Base-by-base conservation (phyloP, 2,888 invertebrate species). In the Scelioninae gen. 1 region DNA sequence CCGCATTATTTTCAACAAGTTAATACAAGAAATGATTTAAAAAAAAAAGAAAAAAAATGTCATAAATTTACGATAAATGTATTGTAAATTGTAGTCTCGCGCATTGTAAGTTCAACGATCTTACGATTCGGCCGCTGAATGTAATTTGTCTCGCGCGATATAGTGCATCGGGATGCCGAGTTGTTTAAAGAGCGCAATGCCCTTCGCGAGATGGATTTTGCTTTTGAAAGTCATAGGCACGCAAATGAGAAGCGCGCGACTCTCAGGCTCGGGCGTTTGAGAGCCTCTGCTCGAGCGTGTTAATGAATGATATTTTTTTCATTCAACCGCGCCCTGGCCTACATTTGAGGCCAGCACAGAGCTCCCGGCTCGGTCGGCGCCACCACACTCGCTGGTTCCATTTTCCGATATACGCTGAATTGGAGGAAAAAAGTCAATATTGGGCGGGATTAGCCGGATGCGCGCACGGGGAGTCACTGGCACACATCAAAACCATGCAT, bases 271-370 rank as follows among this genome's bases (percentile, higher is more conserved):
- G 60, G n/a, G 15, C 65, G 78, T 84, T 86, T 88, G 89, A 89
- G 89, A 88, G 87, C 89, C 89, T 77, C 89, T 89, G 88, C 86
- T 80, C 85, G 86, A 87, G 88, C 90, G 89, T 87, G 89, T 89
- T 91, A 91, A 91, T 91, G 90, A 90, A 91, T 90, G 89, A 90
- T 90, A 90, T 90, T 90, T 91, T 90, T 89, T 90, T 90, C 91
- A 91, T 91, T 91, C 90, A 91, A 88, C 89, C 89, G 89, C 89
- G 88, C 90, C 90, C 90, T 90, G 90, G 88, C 90, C 90, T 90
- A 91, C 89, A 89, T 91, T 90, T 89, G 85, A 87, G 86, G 86
- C 72, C 60, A 47, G 65, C 85, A 84, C 23, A 23, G 23, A 23
- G 87, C 83, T 84, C 76, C 69, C 68, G 77, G 75, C 69, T 79